Conservation (phyloP, 1,140 invertebrate species). For the Lasioglossum albipes region DNA sequence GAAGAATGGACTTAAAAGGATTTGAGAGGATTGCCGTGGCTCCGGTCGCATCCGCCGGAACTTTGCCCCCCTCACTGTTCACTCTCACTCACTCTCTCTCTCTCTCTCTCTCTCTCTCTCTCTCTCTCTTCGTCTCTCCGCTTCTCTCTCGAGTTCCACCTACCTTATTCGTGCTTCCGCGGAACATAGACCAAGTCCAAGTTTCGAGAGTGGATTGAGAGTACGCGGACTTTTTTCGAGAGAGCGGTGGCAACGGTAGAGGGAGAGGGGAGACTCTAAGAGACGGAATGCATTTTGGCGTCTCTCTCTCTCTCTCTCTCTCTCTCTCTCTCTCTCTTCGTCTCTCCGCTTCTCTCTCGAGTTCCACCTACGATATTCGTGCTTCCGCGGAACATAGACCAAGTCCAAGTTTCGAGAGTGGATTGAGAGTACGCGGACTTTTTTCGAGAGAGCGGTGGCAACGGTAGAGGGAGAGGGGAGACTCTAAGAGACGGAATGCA, state of each 20-base stretch:
- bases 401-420: constrained; percentile 39
- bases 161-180: constrained; percentile 24
- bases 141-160: constrained; percentile 26
- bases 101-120: background rate
- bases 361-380: constrained; percentile 18
- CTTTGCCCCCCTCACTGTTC: too few species aligned
- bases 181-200: constrained; percentile 26
- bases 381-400: constrained; percentile 32
- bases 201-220: constrained; percentile 54
- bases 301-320: background rate
- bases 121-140: background rate
- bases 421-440: constrained; percentile 46
- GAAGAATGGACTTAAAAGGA: constrained; percentile 71
- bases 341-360: constrained; percentile 10
- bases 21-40: constrained; percentile 71
- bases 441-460: constrained; percentile 2
- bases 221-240: constrained; percentile 17
- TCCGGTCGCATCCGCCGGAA: constrained; percentile 39
- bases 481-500: constrained; percentile 39
- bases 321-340: background rate
- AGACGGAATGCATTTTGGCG: constrained; percentile 51
- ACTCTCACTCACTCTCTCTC: background rate
- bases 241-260: background rate
- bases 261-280: constrained; percentile 6
- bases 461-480: background rate